A percentile compares a stretch with the other conserved stretches of the same genome.
Evolutionary conservation across 2,113 vertebrate genomes (phyloP).

Genomic region (Nanger granti): DNA sequence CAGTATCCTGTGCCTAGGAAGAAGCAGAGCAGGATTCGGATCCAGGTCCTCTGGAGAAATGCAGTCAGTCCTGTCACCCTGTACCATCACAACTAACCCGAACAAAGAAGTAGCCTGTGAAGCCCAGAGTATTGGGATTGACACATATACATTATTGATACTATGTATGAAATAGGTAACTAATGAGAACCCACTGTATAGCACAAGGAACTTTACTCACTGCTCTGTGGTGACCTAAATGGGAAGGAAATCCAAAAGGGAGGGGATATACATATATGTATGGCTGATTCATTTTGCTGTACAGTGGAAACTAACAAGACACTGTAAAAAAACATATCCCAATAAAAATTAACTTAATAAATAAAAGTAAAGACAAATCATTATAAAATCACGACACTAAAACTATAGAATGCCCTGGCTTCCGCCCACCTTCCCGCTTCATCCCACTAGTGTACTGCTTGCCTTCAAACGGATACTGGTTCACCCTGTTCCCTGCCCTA

Average conservation of each 20-base stretch:
- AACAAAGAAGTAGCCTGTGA: background rate
- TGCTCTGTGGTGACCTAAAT: background rate
- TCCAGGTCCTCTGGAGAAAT: background rate
- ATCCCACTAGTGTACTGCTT: background rate
- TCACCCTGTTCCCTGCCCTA: fast-evolving
- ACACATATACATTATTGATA: background rate
- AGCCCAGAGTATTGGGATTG: background rate
- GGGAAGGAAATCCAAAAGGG: background rate
- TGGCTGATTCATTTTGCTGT: background rate
- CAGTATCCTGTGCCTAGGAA: background rate
- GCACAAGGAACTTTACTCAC: background rate
- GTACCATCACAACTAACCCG: background rate
- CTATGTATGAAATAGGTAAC: background rate
- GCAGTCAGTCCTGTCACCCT: background rate
- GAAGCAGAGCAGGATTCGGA: background rate
- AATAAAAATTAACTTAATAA: background rate
- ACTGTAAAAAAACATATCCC: no score
- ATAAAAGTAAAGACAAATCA: background rate
- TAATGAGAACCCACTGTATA: background rate
- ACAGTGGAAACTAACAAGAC: background rate
- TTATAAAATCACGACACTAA: background rate
- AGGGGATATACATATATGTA: background rate
- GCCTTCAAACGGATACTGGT: background rate
- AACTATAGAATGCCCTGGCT: no score
- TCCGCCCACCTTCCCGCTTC: background rate